Conservation (phyloP, 1,140 invertebrate species). For the Phthorimaea operculella region DNA sequence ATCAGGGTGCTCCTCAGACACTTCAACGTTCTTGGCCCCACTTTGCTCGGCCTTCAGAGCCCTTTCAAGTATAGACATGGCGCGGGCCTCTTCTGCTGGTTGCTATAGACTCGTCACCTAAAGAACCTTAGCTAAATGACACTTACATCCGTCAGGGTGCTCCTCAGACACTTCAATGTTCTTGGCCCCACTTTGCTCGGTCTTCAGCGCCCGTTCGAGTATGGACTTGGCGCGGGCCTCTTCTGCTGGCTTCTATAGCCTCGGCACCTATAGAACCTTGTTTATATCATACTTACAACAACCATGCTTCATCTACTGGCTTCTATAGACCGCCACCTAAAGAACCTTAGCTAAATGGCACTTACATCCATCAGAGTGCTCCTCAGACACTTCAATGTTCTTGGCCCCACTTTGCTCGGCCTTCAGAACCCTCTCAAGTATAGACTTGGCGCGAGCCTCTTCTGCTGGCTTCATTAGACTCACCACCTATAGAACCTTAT, state of each 20-base stretch:
- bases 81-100: slow-evolving; percentile 67
- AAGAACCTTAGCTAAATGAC: slow-evolving; percentile 6
- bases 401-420: slow-evolving; percentile 79
- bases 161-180: slow-evolving; percentile 77
- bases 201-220: slow-evolving; percentile 83
- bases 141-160: slow-evolving; percentile 87
- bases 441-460: slow-evolving; percentile 80
- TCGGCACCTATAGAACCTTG: too few relatives aligned
- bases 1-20: slow-evolving; percentile 88
- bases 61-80: slow-evolving; percentile 85
- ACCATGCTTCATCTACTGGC: too few relatives aligned
- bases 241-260: slow-evolving; percentile 78
- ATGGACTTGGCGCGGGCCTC: slow-evolving; percentile 84
- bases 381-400: slow-evolving; percentile 76
- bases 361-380: slow-evolving; percentile 88
- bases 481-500: too few relatives aligned
- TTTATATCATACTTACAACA: too few relatives aligned
- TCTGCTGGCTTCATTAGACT: too few relatives aligned
- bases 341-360: slow-evolving; percentile 25
- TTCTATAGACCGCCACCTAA: slow-evolving; percentile 71
- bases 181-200: slow-evolving; percentile 78
- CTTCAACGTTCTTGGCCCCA: slow-evolving; percentile 69
- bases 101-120: too few relatives aligned
- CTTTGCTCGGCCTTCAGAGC: slow-evolving; percentile 85
- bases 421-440: slow-evolving; percentile 84